Evolutionary conservation across 2,113 vertebrate genomes (phyloP).

Genomic region (Fregetta grallaria): DNA sequence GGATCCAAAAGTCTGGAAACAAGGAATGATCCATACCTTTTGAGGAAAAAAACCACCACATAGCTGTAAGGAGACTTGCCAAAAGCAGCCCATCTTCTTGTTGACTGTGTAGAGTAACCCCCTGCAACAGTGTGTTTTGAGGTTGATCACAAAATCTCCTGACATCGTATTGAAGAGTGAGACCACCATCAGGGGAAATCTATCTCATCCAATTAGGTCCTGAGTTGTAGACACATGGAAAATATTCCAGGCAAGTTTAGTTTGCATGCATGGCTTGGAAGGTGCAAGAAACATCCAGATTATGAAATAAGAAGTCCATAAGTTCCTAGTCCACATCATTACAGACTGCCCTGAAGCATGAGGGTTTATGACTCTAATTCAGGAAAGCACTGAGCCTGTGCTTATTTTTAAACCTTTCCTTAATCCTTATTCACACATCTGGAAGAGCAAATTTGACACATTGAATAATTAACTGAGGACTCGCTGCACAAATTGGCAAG

Average conservation of each 20-base stretch:
- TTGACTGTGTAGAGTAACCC: background rate
- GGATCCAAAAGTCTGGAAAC: background rate
- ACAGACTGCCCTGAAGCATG: background rate
- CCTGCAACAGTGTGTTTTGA: background rate
- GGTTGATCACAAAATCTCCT: background rate
- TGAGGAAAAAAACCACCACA: background rate
- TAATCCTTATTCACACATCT: background rate
- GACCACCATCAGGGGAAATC: background rate
- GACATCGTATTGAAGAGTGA: background rate
- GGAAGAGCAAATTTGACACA: slow-evolving; percentile 10
- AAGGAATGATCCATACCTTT: background rate
- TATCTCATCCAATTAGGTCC: background rate
- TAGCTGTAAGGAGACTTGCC: background rate
- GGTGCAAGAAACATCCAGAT: background rate
- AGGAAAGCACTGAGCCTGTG: background rate
- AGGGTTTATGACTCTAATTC: background rate
- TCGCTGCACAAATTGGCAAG: background rate
- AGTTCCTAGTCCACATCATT: background rate
- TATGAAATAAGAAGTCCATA: background rate
- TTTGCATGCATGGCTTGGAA: background rate
- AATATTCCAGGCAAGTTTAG: background rate
- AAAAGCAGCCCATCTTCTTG: background rate
- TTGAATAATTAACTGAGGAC: slow-evolving; percentile 1
- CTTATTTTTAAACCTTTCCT: slow-evolving; percentile 26
- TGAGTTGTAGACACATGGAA: background rate